phyloP scores from a whole-genome alignment of 2,888 invertebrate species.

The Amphipyra berbera region DNA sequence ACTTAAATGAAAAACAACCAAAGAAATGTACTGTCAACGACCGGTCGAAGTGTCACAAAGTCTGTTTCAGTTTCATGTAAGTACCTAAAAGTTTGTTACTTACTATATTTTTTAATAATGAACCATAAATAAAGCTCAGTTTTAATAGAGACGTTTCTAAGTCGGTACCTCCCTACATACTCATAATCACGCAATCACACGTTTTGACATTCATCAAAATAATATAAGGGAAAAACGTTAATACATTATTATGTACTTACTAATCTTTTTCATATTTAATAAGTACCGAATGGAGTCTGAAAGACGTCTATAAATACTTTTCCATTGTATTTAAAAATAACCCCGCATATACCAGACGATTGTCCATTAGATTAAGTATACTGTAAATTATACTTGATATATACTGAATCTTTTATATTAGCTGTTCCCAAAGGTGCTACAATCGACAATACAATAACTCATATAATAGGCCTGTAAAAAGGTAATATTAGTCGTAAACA shows the following conservation, averaged over 20 bases:
- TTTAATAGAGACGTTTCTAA: too few relatives aligned
- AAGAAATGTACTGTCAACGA: conserved; percentile 1
- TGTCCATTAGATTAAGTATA: conserved; percentile 16
- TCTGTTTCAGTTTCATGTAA: conserved; percentile 1
- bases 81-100: too few relatives aligned
- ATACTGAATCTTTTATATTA: conserved; percentile 6
- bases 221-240: too few relatives aligned
- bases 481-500: conserved; percentile 38
- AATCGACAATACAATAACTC: conserved; percentile 33
- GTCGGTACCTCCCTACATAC: too few relatives aligned
- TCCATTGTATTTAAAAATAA: conserved; percentile 34
- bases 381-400: background rate
- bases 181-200: too few relatives aligned
- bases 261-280: too few relatives aligned
- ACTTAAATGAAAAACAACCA: conserved; percentile 5
- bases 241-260: too few relatives aligned
- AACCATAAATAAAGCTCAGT: too few relatives aligned
- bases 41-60: conserved; percentile 11
- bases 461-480: conserved; percentile 28
- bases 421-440: conserved; percentile 24
- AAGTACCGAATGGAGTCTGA: too few relatives aligned
- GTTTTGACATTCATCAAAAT: too few relatives aligned
- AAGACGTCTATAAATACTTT: conserved; percentile 5
- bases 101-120: too few relatives aligned
- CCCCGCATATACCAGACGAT: conserved; percentile 8